Evolutionary conservation across 2,113 vertebrate genomes (phyloP), one percentile per base, ranked within the genome.

Genomic region (Fregetta grallaria): DNA sequence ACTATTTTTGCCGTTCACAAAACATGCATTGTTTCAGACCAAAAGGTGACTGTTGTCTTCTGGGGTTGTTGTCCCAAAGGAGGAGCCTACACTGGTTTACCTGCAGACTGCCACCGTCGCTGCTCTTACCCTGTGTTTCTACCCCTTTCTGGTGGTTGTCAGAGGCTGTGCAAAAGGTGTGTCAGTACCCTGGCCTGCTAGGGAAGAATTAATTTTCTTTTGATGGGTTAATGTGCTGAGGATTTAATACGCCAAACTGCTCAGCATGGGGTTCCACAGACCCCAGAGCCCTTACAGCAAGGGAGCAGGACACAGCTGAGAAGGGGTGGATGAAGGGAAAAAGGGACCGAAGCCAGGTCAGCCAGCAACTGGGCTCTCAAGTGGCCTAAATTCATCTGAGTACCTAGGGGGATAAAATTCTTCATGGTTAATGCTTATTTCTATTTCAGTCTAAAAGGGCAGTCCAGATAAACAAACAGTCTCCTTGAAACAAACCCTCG

Each of bases 361-460:
- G 55, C 21, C n/a, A 87, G 56, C 44, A 55, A 19, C 16, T 26
- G 55, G 59, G 34, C 18, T 82, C 36, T 82, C 17, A 44, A 65
- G 49, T 32, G 30, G 50, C 50, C 55, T 74, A 40, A 77, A 90
- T 49, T 59, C 38, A 70, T 65, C 12, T 38, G 23, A 34, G 29
- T 74, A 87, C 73, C 63, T 66, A 75, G 13, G 56, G 52, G 67
- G 47, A 36, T 74, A 55, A 70, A 79, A 55, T 90, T 50, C 72
- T 47, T 79, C 29, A 5, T 29, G 56, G 29, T 66, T 83, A 66
- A 73, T 58, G n/a, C 42, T 85, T 72, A 47, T 72, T 92, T 89
- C 92, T 96, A 85, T 94, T 95, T 85, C 34, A 88, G 53, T 82
- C 62, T 58, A 36, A 61, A 92, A 92, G 77, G 59, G 47, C 26